Percentiles rank a stretch among this genome's conserved stretches.
Conservation (phyloP, 1,140 invertebrate genomes). For the Drusus annulatus region DNA sequence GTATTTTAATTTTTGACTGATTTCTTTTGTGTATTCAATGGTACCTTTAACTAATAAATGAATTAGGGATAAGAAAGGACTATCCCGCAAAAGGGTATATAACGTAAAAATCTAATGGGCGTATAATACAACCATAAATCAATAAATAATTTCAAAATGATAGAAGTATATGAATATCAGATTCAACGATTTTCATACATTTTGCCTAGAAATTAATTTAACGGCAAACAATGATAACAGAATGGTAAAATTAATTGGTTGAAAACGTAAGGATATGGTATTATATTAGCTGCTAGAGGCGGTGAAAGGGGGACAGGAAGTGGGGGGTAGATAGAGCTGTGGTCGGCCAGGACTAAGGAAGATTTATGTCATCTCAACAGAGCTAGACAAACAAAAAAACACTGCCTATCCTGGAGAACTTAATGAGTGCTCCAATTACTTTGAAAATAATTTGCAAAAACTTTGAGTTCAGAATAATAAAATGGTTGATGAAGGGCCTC, state of each 20-base stretch:
- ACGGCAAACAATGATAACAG: not conserved
- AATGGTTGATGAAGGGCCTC: not conserved
- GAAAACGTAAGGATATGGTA: slow-evolving; percentile 16
- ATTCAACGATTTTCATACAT: no score
- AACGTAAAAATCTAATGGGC: no score
- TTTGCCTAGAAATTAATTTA: no score
- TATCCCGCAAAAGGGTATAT: no score
- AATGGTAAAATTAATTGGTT: not conserved
- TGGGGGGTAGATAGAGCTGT: not conserved
- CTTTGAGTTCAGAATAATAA: slow-evolving; percentile 16
- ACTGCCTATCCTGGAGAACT: slow-evolving; percentile 13
- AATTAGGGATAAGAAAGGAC: no score
- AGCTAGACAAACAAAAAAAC: slow-evolving; percentile 44
- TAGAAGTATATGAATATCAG: no score
- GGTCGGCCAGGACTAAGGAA: slow-evolving; percentile 40
- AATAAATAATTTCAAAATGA: no score
- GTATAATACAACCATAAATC: no score
- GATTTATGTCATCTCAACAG: slow-evolving; percentile 40
- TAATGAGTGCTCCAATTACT: slow-evolving; percentile 30
- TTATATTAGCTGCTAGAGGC: not conserved
- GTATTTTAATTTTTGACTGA: no score
- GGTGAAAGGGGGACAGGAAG: not conserved
- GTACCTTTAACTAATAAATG: no score
- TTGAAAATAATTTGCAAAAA: slow-evolving; percentile 30
- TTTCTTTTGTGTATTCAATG: no score